phyloP scores from a whole-genome alignment of 2,888 invertebrate genomes.

The Conops quadrifasciatus region DNA sequence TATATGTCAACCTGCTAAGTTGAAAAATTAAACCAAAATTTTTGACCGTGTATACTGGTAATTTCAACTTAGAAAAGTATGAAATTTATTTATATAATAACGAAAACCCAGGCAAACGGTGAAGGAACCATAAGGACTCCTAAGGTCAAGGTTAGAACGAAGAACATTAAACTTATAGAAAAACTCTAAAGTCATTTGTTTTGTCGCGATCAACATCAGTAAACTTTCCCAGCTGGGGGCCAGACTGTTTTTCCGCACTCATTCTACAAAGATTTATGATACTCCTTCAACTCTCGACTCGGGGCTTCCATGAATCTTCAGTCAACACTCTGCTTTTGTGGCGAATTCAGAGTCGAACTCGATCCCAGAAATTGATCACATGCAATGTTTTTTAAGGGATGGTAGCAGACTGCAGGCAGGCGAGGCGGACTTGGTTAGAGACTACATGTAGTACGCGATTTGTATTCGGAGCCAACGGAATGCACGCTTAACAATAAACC shows the following conservation, averaged over 20 bases:
- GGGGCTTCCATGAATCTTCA: constrained; percentile 30
- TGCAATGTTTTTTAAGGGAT: constrained; percentile 9
- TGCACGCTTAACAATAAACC: neutral
- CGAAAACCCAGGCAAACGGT: too few relatives aligned
- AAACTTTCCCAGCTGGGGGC: constrained; percentile 14
- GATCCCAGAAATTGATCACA: constrained; percentile 13
- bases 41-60: too few relatives aligned
- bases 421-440: neutral
- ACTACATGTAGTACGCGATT: neutral
- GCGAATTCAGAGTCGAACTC: neutral
- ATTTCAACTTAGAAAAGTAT: too few relatives aligned
- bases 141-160: too few relatives aligned
- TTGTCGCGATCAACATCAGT: too few relatives aligned
- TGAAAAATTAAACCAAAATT: too few relatives aligned
- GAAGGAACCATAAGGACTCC: too few relatives aligned
- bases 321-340: neutral
- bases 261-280: constrained; percentile 53
- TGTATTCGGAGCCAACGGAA: neutral
- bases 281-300: constrained; percentile 60
- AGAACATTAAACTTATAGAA: too few relatives aligned
- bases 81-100: too few relatives aligned
- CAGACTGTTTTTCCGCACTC: neutral
- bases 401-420: neutral
- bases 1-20: too few relatives aligned
- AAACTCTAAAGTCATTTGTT: too few relatives aligned